Percentiles rank a stretch among this genome's conserved stretches.
Evolutionary conservation across 2,113 vertebrate species (phyloP).

Genomic region (Cephalopterus ornatus): DNA sequence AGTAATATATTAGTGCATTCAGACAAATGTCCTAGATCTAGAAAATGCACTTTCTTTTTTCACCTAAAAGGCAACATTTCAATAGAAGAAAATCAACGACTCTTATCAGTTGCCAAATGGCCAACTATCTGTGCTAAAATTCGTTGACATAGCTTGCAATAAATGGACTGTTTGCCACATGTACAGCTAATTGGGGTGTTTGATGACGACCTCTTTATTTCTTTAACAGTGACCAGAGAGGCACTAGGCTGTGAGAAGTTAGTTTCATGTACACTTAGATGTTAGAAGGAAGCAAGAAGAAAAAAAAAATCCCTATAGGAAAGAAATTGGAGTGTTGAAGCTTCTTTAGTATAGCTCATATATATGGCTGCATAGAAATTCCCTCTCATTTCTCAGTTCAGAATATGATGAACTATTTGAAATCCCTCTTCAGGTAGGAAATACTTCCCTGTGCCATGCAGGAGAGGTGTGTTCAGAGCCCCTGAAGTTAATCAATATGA

Average conservation of each 20-base stretch:
- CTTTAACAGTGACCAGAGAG: background rate
- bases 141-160: background rate
- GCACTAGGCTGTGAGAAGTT: background rate
- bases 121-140: background rate
- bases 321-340: background rate
- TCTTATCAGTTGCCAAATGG: background rate
- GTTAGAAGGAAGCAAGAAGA: background rate
- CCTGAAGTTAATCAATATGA: background rate
- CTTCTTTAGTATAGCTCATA: background rate
- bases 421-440: background rate
- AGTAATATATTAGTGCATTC: background rate
- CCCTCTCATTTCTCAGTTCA: background rate
- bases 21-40: background rate
- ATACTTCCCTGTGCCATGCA: background rate
- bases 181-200: background rate
- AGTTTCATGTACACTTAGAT: background rate
- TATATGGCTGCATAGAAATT: background rate
- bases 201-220: background rate
- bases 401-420: background rate
- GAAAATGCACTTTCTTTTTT: background rate
- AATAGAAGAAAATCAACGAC: background rate
- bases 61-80: background rate
- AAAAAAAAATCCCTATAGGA: background rate
- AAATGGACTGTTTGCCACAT: background rate
- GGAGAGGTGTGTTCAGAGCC: background rate